phyloP scores from a whole-genome alignment of 2,113 vertebrate genomes.

The Toxotes chatareus region DNA sequence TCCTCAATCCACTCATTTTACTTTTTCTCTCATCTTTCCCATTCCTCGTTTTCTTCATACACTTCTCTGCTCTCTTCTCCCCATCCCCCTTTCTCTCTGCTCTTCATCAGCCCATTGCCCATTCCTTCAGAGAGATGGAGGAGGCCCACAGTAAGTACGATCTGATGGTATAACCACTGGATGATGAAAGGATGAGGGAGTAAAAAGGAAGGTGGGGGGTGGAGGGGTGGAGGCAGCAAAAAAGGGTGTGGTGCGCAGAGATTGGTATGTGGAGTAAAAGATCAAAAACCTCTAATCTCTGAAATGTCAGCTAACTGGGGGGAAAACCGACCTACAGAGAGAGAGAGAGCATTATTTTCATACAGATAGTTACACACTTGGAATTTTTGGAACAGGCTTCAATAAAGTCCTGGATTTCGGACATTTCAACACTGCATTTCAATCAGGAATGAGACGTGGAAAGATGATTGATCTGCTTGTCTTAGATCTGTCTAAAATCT shows the following conservation, averaged over 20 bases:
- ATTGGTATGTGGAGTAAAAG: constrained; percentile 74
- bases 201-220: constrained; percentile 39
- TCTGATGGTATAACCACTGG: constrained; percentile 45
- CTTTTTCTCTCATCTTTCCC: constrained; percentile 23
- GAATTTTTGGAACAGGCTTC: constrained; percentile 21
- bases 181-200: constrained; percentile 74
- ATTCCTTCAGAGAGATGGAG: constrained; percentile 70
- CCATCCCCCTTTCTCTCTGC: not conserved
- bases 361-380: not conserved
- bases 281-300: constrained; percentile 74
- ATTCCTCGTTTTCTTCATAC: not conserved
- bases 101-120: constrained; percentile 70
- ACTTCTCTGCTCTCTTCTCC: not conserved
- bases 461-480: not conserved
- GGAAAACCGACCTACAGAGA: constrained; percentile 45
- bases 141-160: constrained; percentile 42
- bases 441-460: not conserved
- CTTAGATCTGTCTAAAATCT: constrained; percentile 3
- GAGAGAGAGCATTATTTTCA: not conserved
- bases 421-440: not conserved
- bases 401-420: constrained; percentile 22
- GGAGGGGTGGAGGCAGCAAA: constrained; percentile 18
- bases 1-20: constrained; percentile 29
- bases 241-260: constrained; percentile 65
- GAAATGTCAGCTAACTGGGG: constrained; percentile 67